A percentile compares a stretch with the other conserved stretches of the same genome.
phyloP scores from a whole-genome alignment of 2,888 invertebrate genomes.

The Lissonota sp. region DNA sequence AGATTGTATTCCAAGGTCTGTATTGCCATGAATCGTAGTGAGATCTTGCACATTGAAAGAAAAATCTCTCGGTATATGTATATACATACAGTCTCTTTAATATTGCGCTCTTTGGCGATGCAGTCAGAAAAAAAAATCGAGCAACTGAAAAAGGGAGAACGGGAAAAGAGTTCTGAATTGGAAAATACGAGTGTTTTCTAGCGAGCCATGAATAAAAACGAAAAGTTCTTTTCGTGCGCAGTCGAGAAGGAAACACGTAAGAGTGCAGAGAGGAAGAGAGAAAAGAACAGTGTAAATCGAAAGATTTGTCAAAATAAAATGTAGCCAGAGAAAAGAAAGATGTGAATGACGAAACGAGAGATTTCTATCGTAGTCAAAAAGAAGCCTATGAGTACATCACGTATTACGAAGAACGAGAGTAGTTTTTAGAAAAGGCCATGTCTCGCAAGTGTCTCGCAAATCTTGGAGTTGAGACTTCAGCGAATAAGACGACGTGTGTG shows the following conservation, averaged over 20 bases:
- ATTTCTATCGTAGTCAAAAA: slow-evolving; percentile 2
- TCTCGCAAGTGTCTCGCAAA: not conserved
- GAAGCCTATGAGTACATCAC: not conserved
- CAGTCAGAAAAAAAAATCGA: not conserved
- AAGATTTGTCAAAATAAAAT: not conserved
- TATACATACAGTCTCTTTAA: not conserved
- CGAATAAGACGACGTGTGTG: not conserved
- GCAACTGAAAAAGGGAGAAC: slow-evolving; percentile 20
- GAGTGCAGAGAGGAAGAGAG: not conserved
- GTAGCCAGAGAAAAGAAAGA: not conserved
- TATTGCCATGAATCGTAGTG: not conserved
- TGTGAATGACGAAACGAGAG: not conserved
- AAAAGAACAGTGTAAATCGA: not conserved
- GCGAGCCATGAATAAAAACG: slow-evolving; percentile 16
- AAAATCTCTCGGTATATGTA: slow-evolving; percentile 14
- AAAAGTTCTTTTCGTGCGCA: not conserved
- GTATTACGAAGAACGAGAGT: not conserved
- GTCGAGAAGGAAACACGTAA: not conserved
- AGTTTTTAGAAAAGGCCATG: not conserved
- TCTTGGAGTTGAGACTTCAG: not conserved
- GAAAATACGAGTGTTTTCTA: not conserved
- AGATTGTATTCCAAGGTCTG: slow-evolving; percentile 14
- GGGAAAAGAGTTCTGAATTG: slow-evolving; percentile 33
- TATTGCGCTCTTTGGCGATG: slow-evolving; percentile 32
- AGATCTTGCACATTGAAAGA: not conserved